These are phyloP conservation scores for Drosophila willistoni DNA, from an alignment of 1,140 invertebrate genomes.

Conservation along the genomic window DNA sequence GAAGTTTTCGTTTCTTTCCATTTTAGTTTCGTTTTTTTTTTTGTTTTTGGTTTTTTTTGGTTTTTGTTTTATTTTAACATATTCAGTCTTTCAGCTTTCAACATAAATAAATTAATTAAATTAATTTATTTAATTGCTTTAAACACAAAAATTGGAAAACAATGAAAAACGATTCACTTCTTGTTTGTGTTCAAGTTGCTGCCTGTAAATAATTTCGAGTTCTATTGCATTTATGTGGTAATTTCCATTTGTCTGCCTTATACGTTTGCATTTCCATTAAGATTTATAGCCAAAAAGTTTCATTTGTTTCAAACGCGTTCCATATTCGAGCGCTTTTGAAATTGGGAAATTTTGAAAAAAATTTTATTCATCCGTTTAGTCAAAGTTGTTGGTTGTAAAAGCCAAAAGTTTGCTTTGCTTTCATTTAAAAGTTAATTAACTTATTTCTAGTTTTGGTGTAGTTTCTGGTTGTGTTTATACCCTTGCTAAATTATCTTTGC, in stretches of 20 bases:
- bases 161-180: conserved; percentile 10
- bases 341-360: conserved; percentile 71
- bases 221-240: conserved; percentile 82
- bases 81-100: conserved; percentile 82
- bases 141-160: conserved; percentile 49
- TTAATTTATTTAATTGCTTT: conserved; percentile 81
- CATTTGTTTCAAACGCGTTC: conserved; percentile 29
- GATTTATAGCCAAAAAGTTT: conserved; percentile 81
- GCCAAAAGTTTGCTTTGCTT: conserved; percentile 73
- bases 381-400: conserved; percentile 78
- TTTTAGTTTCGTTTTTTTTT: conserved; percentile 34
- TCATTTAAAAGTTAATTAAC: conserved; percentile 62
- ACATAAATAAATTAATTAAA: conserved; percentile 82
- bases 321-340: conserved; percentile 2
- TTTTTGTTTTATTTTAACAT: conserved; percentile 62
- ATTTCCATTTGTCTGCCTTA: conserved; percentile 69
- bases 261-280: conserved; percentile 59
- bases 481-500: neutral
- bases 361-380: conserved; percentile 63
- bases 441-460: conserved; percentile 50
- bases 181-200: conserved; percentile 51
- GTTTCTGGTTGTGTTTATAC: neutral
- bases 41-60: conserved; percentile 44
- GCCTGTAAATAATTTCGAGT: conserved; percentile 82
- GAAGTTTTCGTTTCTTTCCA: conserved; percentile 24